phyloP scores from a whole-genome alignment of 2,888 invertebrate genomes.

The Halictus quadricinctus region DNA sequence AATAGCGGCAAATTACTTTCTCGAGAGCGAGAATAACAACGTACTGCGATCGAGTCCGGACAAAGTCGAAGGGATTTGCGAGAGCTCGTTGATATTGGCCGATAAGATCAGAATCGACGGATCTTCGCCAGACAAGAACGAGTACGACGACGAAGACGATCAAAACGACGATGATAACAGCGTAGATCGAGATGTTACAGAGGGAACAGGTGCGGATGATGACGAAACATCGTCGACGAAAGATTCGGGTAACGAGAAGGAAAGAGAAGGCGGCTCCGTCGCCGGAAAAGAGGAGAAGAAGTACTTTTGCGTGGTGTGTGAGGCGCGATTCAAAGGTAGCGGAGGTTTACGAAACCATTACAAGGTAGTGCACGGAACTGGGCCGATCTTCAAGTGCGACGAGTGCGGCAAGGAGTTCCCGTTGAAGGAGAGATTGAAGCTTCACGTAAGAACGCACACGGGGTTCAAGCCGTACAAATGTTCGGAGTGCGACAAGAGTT shows the following conservation, averaged over 20 bases:
- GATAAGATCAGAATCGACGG: not conserved
- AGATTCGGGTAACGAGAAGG: not conserved
- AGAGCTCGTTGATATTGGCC: not conserved
- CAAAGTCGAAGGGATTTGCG: constrained; percentile 26
- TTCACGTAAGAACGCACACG: constrained; percentile 89
- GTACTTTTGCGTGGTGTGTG: constrained; percentile 77
- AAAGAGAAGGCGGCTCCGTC: not conserved
- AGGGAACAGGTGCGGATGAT: not conserved
- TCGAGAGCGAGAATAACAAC: constrained; percentile 78
- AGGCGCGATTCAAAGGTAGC: constrained; percentile 79
- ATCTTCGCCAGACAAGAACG: not conserved
- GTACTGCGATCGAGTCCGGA: constrained; percentile 52
- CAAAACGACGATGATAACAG: not conserved
- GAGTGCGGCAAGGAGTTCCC: constrained; percentile 91
- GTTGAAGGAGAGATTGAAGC: constrained; percentile 88
- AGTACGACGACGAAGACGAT: not conserved
- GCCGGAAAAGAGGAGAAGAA: constrained; percentile 67
- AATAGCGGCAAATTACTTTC: constrained; percentile 74
- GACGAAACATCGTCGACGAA: not conserved
- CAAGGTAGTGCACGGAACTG: constrained; percentile 78
- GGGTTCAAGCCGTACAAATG: constrained; percentile 88
- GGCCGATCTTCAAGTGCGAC: constrained; percentile 86
- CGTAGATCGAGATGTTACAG: constrained; percentile 13
- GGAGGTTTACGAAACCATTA: constrained; percentile 80
- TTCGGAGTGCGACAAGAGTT: constrained; percentile 86